Evolutionary conservation across 2,888 invertebrate species (phyloP).

Genomic region (Glyphotaelius pellucidus): DNA sequence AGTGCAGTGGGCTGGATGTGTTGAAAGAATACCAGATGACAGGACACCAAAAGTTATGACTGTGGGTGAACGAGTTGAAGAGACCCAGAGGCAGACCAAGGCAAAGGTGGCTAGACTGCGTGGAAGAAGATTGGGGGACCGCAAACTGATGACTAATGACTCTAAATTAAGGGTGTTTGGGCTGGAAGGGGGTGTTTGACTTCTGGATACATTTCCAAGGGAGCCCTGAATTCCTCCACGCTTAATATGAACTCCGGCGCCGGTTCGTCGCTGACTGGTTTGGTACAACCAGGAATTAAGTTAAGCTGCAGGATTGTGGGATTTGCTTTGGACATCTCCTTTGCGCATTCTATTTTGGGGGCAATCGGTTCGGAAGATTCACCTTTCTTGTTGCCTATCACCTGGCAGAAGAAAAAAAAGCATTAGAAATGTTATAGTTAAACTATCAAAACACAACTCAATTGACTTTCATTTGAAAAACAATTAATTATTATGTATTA

Average conservation of each 20-base stretch:
- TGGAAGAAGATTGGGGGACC: neutral
- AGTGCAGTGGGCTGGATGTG: neutral
- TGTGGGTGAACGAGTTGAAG: neutral
- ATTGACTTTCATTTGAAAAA: too few species aligned
- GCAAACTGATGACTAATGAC: neutral
- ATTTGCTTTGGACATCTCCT: neutral
- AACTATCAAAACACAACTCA: too few species aligned
- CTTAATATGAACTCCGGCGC: neutral
- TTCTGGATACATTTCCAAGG: neutral
- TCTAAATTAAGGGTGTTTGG: neutral
- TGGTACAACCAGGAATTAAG: neutral
- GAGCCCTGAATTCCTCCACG: neutral
- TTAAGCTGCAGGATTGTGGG: neutral
- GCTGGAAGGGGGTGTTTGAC: neutral
- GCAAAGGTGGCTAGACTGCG: too few species aligned
- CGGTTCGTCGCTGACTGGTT: neutral
- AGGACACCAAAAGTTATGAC: neutral
- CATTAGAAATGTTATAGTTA: neutral
- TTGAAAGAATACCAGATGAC: neutral
- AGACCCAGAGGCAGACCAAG: too few species aligned
- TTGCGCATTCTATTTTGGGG: neutral
- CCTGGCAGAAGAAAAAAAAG: neutral
- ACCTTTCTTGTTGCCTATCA: constrained; percentile 46
- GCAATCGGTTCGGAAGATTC: neutral
- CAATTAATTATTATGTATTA: too few species aligned